Base-by-base conservation (phyloP, 2,797 vertebrate genomes). In the Mallotus villosus region DNA sequence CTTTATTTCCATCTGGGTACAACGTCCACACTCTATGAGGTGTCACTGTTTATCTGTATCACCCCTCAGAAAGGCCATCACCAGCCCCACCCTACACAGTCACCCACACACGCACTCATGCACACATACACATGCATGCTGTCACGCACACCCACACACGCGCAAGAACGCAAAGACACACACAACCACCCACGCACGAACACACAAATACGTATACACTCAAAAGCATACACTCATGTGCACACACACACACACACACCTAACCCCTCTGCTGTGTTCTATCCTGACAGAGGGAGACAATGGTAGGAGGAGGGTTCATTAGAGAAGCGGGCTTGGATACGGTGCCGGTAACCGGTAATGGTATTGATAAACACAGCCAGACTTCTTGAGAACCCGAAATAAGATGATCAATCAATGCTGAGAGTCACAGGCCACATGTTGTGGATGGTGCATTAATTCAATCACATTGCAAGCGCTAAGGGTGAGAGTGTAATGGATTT, bases 401-500 rank as follows among this genome's bases (percentile, higher is more conserved):
- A 93, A 95, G 94, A 95, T 94, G 94, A 97, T 97, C 96, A 95
- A 97, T 98, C 96, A 97, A 94, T 91, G 93, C 94, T 85, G 66
- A 76, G 83, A 82, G 86, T 86, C 78, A 71, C 27, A 58, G 92
- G 92, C 94, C 91, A 90, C 94, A 91, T 93, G 93, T 94, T 92
- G 91, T 92, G 91, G 92, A 92, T 83, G 90, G 91, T 83, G 91
- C 94, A 95, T 96, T 97, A 96, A 97, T 97, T 95, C 95, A 92
- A 93, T 95, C 93, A 93, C 94, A 92, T 94, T 96, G 95, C 95
- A 93, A 88, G 86, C 91, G 92, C 91, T 93, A 94, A 95, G 94
- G 93, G 93, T 87, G 88, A 93, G 93, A 84, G 93, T 92, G 85
- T 97, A 99, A 98, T 98, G 96, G 95, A 96, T 97, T 98, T 98